Evolutionary conservation across 2,113 vertebrate species (phyloP), one percentile per base, ranked within the genome.

Genomic region (Euleptes europaea): DNA sequence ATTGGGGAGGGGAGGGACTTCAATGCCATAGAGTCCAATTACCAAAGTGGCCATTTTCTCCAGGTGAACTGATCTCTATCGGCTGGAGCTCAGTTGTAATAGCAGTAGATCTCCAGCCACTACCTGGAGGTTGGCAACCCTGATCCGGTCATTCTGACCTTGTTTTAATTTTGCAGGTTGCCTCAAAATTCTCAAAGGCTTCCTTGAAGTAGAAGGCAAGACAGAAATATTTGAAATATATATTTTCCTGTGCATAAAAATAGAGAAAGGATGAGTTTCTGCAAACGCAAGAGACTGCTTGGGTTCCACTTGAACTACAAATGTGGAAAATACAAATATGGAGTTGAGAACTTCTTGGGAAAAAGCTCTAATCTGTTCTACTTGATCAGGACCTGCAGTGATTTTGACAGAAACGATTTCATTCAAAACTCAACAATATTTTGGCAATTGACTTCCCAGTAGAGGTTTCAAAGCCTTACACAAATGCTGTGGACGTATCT

Each of bases 351-450:
- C 11, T 19, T 44, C 31, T 63, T 73, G 31, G 26, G 54, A 74
- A 65, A 35, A 12, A 72, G 19, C 71, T 78, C 26, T 63, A 57
- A 26, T 60, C 28, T 85, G 12, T 31, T 65, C 74, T 31, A 28
- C 17, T 49, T 78, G 40, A 71, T 19, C 31, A 90, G n/a, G 6
- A 84, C 65, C 78, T 78, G 51, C 2, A 44, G 6, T 14, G 4
- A 65, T 21, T n/a, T 69, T 82, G 23, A 11, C 42, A 86, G 76
- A 70, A 88, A 54, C 2, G 83, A 75, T 19, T 88, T 42, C n/a
- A 14, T 14, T 66, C n/a, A 84, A 89, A 84, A 82, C 6, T 84
- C 28, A 82, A 21, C 33, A 82, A n/a, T 81, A 31, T 77, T 67
- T 84, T 33, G 15, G 54, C 80, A 74, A 51, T 38, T 1, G 84